Base-by-base conservation (phyloP, 2,113 vertebrate genomes). In the Vulpes ferrilata region DNA sequence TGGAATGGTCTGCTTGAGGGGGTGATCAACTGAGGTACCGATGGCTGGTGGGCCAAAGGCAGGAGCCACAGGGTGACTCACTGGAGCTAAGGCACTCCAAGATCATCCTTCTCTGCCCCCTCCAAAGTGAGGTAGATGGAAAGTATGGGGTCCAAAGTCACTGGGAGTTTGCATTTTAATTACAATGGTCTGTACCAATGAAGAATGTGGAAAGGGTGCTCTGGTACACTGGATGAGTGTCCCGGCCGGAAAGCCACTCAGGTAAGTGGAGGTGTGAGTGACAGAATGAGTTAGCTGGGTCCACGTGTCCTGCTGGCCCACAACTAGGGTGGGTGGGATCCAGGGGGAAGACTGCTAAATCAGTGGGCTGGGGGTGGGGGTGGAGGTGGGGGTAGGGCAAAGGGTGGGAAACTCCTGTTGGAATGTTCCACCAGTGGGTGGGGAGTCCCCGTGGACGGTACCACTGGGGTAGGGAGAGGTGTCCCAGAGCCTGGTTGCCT, bases 81-180 rank as follows among this genome's bases (percentile, higher is more conserved):
- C 0, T 57, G 48, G 51, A n/a, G 48, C 7, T 27, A 9, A 30
- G 0, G 23, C 20, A 17, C 10, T 11, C 30, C 80, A 9, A 74
- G 64, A 25, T 19, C 23, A 20, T 8, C 57, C 7, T 27, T 5
- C 10, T 74, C 12, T 53, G 30, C 1, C 0, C 19, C 5, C 27
- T 27, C 19, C 3, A 5, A 16, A 82, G 62, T 43, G 92, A 95
- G 74, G 60, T 51, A 83, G 59, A 38, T 51, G 78, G 43, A 48
- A 55, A 55, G 17, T 1, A 38, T 0, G 0, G 6, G 0, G 57
- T 7, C 9, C 2, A 53, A 51, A 62, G 15, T 65, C 57, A 12
- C 7, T 9, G 22, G 59, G 57, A 20, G 51, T n/a, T 69, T n/a
- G 10, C 48, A 20, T 83, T 57, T 83, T 35, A 60, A 25, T 79